These are phyloP conservation scores for Sciurus vulgaris DNA, from an alignment of 2,797 vertebrate genomes.

Conservation along the genomic window DNA sequence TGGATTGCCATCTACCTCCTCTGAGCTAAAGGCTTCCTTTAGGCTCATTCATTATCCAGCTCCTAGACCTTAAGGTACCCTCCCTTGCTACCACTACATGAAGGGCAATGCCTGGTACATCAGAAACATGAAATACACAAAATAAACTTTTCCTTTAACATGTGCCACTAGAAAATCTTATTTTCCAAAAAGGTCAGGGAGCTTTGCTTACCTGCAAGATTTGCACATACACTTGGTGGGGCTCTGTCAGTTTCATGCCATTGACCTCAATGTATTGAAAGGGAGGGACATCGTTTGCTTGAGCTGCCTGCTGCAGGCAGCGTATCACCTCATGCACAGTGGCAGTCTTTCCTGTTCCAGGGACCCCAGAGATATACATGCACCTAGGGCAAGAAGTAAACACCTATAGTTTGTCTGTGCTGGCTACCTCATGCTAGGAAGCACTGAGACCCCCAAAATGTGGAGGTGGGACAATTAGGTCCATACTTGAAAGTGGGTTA, in stretches of 20 bases:
- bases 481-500: neutral
- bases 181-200: neutral
- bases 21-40: neutral
- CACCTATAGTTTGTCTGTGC: neutral
- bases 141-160: slow-evolving; percentile 11
- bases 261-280: slow-evolving; percentile 96
- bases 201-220: slow-evolving; percentile 92
- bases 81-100: neutral
- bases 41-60: neutral
- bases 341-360: slow-evolving; percentile 97
- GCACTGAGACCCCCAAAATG: neutral
- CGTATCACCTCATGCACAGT: slow-evolving; percentile 95
- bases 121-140: neutral
- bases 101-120: neutral
- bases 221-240: slow-evolving; percentile 97
- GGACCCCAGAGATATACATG: slow-evolving; percentile 99
- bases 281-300: slow-evolving; percentile 90
- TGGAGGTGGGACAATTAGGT: neutral
- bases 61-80: neutral
- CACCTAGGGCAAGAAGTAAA: slow-evolving; percentile 89
- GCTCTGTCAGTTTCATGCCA: slow-evolving; percentile 99
- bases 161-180: neutral
- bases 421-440: neutral
- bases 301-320: slow-evolving; percentile 92
- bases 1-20: neutral